phyloP scores from a whole-genome alignment of 2,113 vertebrate species.

The Cinclus mexicanus region DNA sequence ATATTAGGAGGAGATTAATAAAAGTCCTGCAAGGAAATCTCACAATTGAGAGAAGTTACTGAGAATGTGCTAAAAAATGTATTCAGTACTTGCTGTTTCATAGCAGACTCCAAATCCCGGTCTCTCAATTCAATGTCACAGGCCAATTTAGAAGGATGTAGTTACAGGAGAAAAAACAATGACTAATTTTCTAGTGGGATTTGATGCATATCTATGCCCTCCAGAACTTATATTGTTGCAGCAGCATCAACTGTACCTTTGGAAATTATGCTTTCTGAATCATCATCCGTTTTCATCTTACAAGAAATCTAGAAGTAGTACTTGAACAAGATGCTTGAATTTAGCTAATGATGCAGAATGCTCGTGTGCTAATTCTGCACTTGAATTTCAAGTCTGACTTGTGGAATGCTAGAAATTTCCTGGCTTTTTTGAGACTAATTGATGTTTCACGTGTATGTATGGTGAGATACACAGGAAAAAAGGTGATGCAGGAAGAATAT shows the following conservation, averaged over 20 bases:
- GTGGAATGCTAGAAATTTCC: background rate
- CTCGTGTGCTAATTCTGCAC: background rate
- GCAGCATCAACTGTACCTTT: background rate
- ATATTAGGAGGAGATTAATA: conserved; percentile 38
- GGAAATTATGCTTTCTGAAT: background rate
- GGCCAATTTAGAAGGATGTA: background rate
- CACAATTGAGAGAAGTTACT: background rate
- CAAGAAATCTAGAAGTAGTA: background rate
- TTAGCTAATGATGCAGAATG: background rate
- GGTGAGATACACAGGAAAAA: background rate
- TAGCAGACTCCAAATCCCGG: background rate
- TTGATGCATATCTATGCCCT: background rate
- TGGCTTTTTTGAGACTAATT: background rate
- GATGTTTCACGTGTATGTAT: background rate
- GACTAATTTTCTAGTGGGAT: background rate
- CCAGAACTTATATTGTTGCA: background rate
- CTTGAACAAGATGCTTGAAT: background rate
- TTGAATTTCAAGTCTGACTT: background rate
- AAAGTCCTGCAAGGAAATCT: conserved; percentile 6
- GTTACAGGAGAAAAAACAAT: background rate
- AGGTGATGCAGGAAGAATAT: background rate
- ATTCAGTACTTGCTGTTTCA: background rate
- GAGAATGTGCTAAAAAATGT: conserved; percentile 11
- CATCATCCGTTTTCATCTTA: background rate
- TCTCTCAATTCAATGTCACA: background rate